phyloP scores from a whole-genome alignment of 1,140 invertebrate genomes.

The Drosophila quadrilineata region DNA sequence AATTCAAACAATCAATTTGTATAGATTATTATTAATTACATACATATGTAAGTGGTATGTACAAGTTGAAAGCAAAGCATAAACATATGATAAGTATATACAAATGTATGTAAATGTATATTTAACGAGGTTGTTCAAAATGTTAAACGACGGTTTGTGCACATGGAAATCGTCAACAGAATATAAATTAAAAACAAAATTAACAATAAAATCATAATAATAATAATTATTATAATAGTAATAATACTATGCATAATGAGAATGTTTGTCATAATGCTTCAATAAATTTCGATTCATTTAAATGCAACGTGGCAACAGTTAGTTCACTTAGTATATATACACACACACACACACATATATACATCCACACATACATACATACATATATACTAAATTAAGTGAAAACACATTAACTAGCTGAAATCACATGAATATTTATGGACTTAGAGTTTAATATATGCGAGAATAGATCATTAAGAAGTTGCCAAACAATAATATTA shows the following conservation, averaged over 20 bases:
- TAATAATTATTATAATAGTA: too few relatives aligned
- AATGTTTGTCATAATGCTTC: too few relatives aligned
- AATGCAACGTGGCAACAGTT: too few relatives aligned
- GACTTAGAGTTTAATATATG: constrained; percentile 8
- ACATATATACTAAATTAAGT: not conserved
- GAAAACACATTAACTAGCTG: too few relatives aligned
- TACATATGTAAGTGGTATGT: too few relatives aligned
- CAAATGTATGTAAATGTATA: too few relatives aligned
- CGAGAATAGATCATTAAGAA: constrained; percentile 27
- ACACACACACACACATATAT: not conserved
- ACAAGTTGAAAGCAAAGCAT: not conserved
- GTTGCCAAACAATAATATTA: constrained; percentile 74
- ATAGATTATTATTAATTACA: constrained; percentile 19
- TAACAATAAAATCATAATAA: too few relatives aligned
- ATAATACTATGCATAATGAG: too few relatives aligned
- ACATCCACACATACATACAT: not conserved
- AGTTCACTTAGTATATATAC: not conserved
- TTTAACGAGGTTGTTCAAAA: constrained; percentile 48
- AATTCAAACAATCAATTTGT: constrained; percentile 20
- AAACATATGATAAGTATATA: too few relatives aligned
- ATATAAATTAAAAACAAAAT: constrained; percentile 1
- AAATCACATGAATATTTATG: constrained; percentile 9
- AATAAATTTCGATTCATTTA: too few relatives aligned
- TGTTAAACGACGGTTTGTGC: constrained; percentile 42
- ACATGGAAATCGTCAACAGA: too few relatives aligned